Conservation (phyloP, 1,140 invertebrate species). For the Orussus abietinus region DNA sequence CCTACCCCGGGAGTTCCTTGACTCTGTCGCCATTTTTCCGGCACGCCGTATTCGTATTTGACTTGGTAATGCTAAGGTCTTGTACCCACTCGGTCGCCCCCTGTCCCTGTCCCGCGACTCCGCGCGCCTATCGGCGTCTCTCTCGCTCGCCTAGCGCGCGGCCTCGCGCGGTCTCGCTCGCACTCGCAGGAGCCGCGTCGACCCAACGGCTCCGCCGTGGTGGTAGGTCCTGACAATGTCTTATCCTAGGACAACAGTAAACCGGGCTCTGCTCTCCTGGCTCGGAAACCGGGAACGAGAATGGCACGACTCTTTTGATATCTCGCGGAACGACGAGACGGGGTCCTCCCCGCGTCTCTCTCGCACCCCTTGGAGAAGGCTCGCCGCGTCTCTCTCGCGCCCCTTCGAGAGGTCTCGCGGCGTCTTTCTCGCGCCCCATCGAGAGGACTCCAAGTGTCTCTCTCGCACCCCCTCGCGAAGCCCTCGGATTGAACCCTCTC, state of each 20-base stretch:
- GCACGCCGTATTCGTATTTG: constrained; percentile 41
- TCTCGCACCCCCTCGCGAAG: no score
- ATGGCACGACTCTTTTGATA: constrained; percentile 22
- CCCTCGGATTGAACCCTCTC: no score
- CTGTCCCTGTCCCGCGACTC: no score
- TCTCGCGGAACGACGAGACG: constrained; percentile 22
- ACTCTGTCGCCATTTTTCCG: constrained; percentile 44
- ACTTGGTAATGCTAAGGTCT: constrained; percentile 50
- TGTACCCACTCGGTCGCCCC: constrained; percentile 20
- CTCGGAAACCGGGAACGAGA: constrained; percentile 13
- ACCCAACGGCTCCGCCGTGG: constrained; percentile 20
- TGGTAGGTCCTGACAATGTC: constrained; percentile 25
- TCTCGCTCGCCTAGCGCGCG: constrained; percentile 1
- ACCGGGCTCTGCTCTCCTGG: constrained; percentile 5
- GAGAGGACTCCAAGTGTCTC: no score
- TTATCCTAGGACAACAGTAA: constrained; percentile 25
- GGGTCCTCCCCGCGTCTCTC: not conserved
- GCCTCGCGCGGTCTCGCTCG: not conserved
- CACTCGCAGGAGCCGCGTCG: constrained; percentile 2
- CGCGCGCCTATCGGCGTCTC: constrained; percentile 8
- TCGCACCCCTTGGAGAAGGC: not conserved
- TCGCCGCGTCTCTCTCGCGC: no score
- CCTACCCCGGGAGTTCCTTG: constrained; percentile 34
- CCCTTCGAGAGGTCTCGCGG: no score
- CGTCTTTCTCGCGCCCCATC: no score